Conservation (phyloP, 2,113 vertebrate genomes). For the Synchiropus splendidus region DNA sequence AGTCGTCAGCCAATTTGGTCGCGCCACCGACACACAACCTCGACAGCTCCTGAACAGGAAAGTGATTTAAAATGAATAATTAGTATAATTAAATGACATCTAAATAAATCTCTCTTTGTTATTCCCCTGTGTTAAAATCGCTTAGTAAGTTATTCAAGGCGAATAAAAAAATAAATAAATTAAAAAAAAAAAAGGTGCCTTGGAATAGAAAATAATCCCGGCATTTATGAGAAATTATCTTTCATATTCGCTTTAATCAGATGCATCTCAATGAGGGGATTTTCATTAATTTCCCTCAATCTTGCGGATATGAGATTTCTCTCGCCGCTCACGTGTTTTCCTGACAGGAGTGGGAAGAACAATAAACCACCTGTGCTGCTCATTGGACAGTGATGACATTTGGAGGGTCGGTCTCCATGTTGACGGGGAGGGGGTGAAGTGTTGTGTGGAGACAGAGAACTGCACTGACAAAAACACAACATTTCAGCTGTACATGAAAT, state of each 20-base stretch:
- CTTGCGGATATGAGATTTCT: slow-evolving; percentile 17
- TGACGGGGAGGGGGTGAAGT: slow-evolving; percentile 8
- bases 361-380: slow-evolving; percentile 60
- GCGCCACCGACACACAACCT: slow-evolving; percentile 1
- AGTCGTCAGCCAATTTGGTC: slow-evolving; percentile 22
- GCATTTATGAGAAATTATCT: slow-evolving; percentile 27
- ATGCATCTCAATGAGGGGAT: not conserved
- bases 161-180: too few species aligned
- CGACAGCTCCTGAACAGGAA: slow-evolving; percentile 3
- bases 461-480: not conserved
- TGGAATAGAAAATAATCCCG: too few species aligned
- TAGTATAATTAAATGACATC: too few species aligned
- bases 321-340: slow-evolving; percentile 34
- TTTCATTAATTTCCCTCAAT: too few species aligned
- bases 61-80: too few species aligned
- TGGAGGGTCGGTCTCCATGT: slow-evolving; percentile 35
- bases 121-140: too few species aligned
- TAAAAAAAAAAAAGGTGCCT: too few species aligned
- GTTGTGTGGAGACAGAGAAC: too few species aligned
- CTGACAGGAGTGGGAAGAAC: slow-evolving; percentile 40
- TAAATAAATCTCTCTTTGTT: not conserved
- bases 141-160: too few species aligned
- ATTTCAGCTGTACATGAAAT: too few species aligned
- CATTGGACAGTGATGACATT: slow-evolving; percentile 55
- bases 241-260: slow-evolving; percentile 26